Evolutionary conservation across 2,888 invertebrate species (phyloP).

Genomic region (Zonitis immaculata): DNA sequence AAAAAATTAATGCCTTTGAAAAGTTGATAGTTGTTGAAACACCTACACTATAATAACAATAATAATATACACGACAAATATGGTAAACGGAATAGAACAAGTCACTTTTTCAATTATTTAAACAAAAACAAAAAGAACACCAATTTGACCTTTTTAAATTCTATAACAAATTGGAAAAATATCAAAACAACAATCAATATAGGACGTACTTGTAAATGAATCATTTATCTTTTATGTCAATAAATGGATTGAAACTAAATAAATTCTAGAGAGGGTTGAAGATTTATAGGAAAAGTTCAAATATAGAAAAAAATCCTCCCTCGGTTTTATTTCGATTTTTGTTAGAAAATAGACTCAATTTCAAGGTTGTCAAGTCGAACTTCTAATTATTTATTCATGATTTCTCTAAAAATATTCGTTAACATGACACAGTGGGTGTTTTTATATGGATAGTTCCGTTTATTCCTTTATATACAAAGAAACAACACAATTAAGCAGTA

Average conservation of each 20-base stretch:
- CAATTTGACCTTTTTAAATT: neutral
- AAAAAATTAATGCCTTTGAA: neutral
- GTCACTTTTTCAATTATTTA: neutral
- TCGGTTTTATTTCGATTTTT: neutral
- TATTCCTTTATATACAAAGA: no score
- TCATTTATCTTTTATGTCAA: no score
- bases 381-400: slow-evolving; percentile 1
- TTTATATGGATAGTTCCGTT: no score
- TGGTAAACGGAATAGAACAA: neutral
- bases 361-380: neutral
- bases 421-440: neutral
- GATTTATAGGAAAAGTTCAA: no score
- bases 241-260: no score
- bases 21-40: neutral
- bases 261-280: no score
- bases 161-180: neutral
- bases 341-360: neutral
- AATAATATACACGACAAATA: neutral
- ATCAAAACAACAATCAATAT: neutral
- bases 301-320: no score
- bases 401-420: neutral
- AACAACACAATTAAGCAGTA: no score
- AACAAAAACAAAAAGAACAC: neutral
- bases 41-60: neutral
- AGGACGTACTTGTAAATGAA: neutral